Evolutionary conservation across 2,113 vertebrate species (phyloP).

Genomic region (Phaethornis superciliosus): DNA sequence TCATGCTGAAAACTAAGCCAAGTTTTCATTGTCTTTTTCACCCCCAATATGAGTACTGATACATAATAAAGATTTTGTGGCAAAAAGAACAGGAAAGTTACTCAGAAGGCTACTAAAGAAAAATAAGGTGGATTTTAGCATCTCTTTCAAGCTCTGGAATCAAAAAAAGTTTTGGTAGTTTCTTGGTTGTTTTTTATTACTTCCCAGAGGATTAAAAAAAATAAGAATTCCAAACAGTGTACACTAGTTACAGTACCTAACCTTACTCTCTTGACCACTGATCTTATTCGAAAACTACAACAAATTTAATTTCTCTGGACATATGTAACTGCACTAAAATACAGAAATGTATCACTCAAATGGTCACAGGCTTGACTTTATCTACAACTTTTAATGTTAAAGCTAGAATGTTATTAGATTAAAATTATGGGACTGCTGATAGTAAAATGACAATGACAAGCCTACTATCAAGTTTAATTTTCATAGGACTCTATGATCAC

Average conservation of each 20-base stretch:
- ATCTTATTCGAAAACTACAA: not conserved
- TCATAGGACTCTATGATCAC: not conserved
- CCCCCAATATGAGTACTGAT: not conserved
- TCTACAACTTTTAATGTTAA: not conserved
- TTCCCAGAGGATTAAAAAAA: not conserved
- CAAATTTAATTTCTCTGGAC: not conserved
- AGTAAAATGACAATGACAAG: not conserved
- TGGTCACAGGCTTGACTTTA: not conserved
- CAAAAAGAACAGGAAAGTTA: not conserved
- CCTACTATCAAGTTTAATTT: not conserved
- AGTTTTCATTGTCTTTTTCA: not conserved
- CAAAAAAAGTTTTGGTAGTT: fast-evolving
- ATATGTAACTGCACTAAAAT: not conserved
- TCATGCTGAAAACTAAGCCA: not conserved
- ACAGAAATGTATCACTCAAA: not conserved
- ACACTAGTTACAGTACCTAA: not conserved
- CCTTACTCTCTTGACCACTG: not conserved
- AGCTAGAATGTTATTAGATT: not conserved
- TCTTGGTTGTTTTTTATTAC: not conserved
- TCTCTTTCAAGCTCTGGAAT: not conserved
- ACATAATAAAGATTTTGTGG: not conserved
- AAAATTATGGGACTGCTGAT: not conserved
- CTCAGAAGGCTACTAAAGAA: not conserved
- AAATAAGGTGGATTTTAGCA: not conserved
- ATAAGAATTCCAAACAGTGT: not conserved